A percentile compares a stretch with the other conserved stretches of the same genome.
Evolutionary conservation across 2,888 invertebrate genomes (phyloP).

Genomic region (Anodontia alba): DNA sequence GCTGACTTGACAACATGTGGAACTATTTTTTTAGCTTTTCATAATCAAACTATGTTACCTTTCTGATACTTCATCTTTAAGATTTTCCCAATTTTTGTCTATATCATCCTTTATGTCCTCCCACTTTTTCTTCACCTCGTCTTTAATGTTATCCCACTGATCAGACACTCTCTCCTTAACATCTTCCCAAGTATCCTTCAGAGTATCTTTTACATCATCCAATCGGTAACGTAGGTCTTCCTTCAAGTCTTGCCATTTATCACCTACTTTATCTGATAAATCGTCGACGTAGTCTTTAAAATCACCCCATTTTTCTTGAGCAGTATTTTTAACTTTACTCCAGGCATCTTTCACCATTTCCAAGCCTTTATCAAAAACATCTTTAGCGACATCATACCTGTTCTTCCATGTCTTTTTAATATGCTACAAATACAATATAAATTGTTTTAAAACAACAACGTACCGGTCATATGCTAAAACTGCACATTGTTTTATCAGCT

Average conservation of each 20-base stretch:
- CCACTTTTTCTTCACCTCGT: not conserved
- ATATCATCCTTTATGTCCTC: not conserved
- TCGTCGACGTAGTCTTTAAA: conserved; percentile 3
- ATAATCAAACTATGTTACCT: too few species aligned
- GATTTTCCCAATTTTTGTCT: not conserved
- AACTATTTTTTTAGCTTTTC: too few species aligned
- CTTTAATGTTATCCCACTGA: conserved; percentile 5
- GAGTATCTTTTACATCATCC: not conserved
- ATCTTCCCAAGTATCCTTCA: not conserved
- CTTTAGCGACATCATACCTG: not conserved
- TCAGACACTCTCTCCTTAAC: not conserved
- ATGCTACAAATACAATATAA: not conserved
- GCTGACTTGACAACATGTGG: too few species aligned
- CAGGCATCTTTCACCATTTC: not conserved
- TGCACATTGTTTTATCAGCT: too few species aligned
- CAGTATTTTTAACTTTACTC: not conserved
- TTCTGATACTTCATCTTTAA: conserved; percentile 4
- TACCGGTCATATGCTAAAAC: too few species aligned
- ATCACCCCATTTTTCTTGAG: not conserved
- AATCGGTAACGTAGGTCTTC: not conserved
- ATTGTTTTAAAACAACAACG: too few species aligned
- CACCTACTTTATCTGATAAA: not conserved
- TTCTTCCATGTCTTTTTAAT: not conserved
- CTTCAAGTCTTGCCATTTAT: not conserved
- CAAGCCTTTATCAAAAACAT: not conserved